phyloP scores from a whole-genome alignment of 2,797 vertebrate genomes.

The Hemibagrus guttatus region DNA sequence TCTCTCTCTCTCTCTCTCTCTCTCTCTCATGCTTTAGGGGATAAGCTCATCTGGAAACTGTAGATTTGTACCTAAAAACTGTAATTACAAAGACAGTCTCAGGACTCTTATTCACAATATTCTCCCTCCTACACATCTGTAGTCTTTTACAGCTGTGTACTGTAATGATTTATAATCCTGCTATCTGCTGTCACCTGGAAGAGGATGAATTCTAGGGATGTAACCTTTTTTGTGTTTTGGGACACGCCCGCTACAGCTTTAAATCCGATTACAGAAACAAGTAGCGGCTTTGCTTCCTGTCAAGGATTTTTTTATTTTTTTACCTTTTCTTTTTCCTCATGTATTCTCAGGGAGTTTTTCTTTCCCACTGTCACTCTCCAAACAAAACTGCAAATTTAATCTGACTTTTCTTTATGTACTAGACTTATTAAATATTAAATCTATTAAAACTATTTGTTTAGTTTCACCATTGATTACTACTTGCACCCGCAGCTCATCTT shows the following conservation, averaged over 20 bases:
- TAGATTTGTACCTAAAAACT: neutral
- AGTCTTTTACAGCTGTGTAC: neutral
- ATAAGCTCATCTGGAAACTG: neutral
- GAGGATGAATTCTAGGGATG: neutral
- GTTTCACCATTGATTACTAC: neutral
- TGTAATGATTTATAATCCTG: neutral
- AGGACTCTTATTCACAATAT: neutral
- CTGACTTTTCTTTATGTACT: neutral
- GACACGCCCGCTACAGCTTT: neutral
- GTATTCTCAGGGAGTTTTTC: neutral
- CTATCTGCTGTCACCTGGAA: too few relatives aligned
- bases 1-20: neutral
- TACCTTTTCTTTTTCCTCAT: neutral
- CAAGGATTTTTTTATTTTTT: too few relatives aligned
- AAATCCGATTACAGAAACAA: neutral
- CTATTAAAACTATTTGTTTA: neutral
- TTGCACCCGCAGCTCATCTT: neutral
- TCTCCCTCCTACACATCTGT: neutral
- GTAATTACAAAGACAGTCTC: neutral
- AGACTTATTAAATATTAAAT: constrained; percentile 1
- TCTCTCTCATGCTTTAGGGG: neutral
- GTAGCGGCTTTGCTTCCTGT: neutral
- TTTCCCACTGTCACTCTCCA: neutral
- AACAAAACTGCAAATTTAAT: neutral
- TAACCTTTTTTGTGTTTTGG: neutral